phyloP scores from a whole-genome alignment of 1,140 invertebrate genomes.

The Cyclargus thomasi region DNA sequence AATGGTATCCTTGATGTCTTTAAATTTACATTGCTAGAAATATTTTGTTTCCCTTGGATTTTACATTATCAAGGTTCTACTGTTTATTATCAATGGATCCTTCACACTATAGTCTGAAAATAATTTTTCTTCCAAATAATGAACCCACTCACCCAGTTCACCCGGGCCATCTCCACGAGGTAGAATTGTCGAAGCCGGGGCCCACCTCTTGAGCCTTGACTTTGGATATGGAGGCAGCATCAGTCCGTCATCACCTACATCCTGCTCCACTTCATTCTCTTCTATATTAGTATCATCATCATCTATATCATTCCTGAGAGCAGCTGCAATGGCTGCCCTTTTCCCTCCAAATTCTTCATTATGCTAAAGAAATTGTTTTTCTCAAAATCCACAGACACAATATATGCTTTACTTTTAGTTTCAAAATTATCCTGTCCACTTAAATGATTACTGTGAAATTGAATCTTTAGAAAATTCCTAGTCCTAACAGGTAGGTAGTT shows the following conservation, averaged over 20 bases:
- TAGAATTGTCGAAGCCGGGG: conserved; percentile 80
- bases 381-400: no score
- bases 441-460: no score
- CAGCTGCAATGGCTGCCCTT: conserved; percentile 67
- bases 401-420: no score
- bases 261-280: conserved; percentile 55
- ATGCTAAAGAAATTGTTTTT: conserved; percentile 18
- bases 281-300: conserved; percentile 62
- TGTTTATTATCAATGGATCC: not conserved
- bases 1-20: no score
- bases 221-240: conserved; percentile 53
- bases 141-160: conserved; percentile 82
- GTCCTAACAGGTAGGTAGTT: no score
- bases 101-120: no score
- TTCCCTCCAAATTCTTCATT: conserved; percentile 55
- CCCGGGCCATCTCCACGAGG: conserved; percentile 85
- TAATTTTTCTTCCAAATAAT: no score
- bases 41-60: no score
- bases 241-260: conserved; percentile 51
- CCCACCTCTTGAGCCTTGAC: conserved; percentile 82
- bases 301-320: conserved; percentile 49
- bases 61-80: no score
- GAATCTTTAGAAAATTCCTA: no score
- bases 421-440: no score
- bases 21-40: no score